Base-by-base conservation (phyloP, 2,797 vertebrate genomes). In the Falco rusticolus region DNA sequence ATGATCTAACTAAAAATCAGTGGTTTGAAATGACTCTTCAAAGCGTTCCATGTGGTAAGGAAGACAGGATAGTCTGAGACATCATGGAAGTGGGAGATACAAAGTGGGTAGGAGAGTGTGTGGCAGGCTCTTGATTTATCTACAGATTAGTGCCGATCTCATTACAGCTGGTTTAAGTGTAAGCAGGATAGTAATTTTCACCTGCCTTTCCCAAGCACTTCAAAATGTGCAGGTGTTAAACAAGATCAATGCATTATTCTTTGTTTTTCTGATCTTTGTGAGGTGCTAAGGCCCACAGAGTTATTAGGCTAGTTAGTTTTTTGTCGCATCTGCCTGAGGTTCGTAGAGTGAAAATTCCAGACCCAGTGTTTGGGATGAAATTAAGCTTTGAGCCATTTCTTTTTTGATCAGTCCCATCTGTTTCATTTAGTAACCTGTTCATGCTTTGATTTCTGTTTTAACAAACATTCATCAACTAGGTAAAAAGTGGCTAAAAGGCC, bases 131-230 rank as follows among this genome's bases (percentile, higher is more conserved):
- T 61, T 51, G 39, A 51, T 77, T 85, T 89, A 51, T 34, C 69
- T 33, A 12, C 47, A 65, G 76, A 74, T 93, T 45, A 86, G 43
- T 33, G 12, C n/a, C 75, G 45, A 84, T 91, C 83, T 90, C 68
- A 43, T 93, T 94, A 83, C 29, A 60, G 16, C 28, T 82, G 66
- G 16, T 53, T 82, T 88, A 80, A 84, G 3, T 74, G n/a, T 90
- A 64, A 90, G 43, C 66, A 90, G 83, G 54, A 26, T 72, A 63
- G 61, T 66, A 69, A 87, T 90, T 91, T 86, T 96, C 71, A 80
- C 51, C 39, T 72, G 53, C 70, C 48, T 92, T 79, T 89, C n/a
- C 43, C 50, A 48, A 66, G 47, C 31, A 69, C 56, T 82, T 79
- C 33, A 56, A 80, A 45, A 21, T 26, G 1, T 81, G 43, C 74